Conservation (phyloP, 2,113 vertebrate species). For the Strix aluco region DNA sequence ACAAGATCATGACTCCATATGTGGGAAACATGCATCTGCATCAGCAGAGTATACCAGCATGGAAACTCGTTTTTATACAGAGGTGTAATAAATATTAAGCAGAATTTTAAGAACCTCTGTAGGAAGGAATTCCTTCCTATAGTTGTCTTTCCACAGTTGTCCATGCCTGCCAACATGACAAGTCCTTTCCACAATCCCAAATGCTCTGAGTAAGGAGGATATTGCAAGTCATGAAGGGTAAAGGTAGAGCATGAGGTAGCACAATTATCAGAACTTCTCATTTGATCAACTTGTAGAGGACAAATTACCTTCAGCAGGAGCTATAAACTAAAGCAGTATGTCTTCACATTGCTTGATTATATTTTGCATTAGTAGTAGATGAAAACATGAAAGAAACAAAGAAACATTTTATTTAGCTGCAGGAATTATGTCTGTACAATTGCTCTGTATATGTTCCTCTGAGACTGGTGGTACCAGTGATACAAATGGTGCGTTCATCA, state of each 20-base stretch:
- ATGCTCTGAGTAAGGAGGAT: neutral
- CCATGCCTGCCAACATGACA: neutral
- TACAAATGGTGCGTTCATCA: neutral
- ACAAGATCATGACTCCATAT: neutral
- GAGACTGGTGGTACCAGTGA: neutral
- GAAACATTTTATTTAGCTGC: neutral
- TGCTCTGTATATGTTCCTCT: neutral
- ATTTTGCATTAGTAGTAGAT: neutral
- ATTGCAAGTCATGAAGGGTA: neutral
- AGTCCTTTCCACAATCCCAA: neutral
- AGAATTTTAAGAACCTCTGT: neutral
- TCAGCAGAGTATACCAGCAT: neutral
- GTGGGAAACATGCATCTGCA: neutral
- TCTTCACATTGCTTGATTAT: neutral
- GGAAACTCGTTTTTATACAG: neutral
- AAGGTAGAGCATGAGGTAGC: neutral
- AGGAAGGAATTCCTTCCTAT: neutral
- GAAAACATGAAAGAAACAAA: constrained; percentile 20
- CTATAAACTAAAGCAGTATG: neutral
- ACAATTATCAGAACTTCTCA: neutral
- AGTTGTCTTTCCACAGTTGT: neutral
- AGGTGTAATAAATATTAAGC: neutral
- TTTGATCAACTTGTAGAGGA: neutral
- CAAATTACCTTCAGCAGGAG: constrained; percentile 10
- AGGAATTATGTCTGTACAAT: constrained; percentile 7